Evolutionary conservation across 2,797 vertebrate species (phyloP).

Genomic region (Lerista edwardsae): DNA sequence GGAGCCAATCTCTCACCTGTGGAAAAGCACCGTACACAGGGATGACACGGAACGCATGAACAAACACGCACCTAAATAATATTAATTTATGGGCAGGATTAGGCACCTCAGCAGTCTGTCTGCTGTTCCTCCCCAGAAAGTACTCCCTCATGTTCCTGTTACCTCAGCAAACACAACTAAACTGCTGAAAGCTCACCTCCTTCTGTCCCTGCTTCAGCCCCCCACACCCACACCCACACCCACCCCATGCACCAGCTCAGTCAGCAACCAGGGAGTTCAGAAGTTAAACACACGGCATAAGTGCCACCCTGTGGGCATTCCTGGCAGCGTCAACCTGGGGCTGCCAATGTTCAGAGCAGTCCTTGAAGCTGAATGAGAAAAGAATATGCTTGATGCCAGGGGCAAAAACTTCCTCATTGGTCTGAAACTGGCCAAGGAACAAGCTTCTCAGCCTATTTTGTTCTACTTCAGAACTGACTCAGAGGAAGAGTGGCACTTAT

Average conservation of each 20-base stretch:
- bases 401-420: background rate
- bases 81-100: no score
- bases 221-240: no score
- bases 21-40: no score
- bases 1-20: no score
- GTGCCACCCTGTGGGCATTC: background rate
- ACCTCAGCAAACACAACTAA: background rate
- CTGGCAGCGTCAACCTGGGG: background rate
- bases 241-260: background rate
- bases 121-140: background rate
- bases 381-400: background rate
- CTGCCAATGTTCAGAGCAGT: background rate
- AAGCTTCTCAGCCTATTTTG: slow-evolving; percentile 11
- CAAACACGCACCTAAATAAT: no score
- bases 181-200: background rate
- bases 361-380: background rate
- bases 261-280: background rate
- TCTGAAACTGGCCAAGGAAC: background rate
- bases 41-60: no score
- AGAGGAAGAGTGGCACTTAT: slow-evolving; percentile 65
- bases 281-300: background rate
- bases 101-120: background rate
- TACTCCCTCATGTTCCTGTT: background rate
- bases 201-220: background rate
- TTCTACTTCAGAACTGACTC: slow-evolving; percentile 52